Conservation (phyloP, 2,797 vertebrate species). For the Octomys mimax region DNA sequence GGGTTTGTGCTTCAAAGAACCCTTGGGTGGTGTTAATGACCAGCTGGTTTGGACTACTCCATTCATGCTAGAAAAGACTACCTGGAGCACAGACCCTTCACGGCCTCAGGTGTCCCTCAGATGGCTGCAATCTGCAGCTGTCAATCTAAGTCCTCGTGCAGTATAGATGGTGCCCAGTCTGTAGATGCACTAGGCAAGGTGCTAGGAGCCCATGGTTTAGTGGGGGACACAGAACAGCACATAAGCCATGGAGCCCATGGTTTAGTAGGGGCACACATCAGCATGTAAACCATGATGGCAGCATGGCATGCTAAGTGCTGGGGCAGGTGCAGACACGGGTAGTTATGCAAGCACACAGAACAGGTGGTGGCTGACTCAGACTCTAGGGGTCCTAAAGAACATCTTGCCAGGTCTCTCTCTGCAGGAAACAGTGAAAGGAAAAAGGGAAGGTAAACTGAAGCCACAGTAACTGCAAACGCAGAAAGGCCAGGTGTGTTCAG, state of each 20-base stretch:
- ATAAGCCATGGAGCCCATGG: background rate
- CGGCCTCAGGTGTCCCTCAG: background rate
- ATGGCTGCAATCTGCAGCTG: background rate
- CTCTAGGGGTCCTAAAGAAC: background rate
- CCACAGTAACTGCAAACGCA: background rate
- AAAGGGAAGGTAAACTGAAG: background rate
- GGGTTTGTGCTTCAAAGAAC: background rate
- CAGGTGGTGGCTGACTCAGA: background rate
- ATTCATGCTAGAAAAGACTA: background rate
- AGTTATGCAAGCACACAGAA: background rate
- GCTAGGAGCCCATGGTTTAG: background rate
- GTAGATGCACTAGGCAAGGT: background rate
- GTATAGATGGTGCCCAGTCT: background rate
- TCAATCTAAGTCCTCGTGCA: background rate
- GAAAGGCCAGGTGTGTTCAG: background rate
- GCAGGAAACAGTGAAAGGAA: background rate
- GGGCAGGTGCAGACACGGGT: background rate
- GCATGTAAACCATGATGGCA: background rate
- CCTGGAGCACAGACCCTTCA: background rate
- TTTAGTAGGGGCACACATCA: background rate
- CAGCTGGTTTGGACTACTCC: background rate
- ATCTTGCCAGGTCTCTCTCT: background rate
- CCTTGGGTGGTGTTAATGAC: background rate
- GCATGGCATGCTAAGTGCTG: background rate
- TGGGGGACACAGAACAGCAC: background rate